Evolutionary conservation across 2,113 vertebrate species (phyloP), one percentile per base, ranked within the genome.

Genomic region (Lates calcarifer): DNA sequence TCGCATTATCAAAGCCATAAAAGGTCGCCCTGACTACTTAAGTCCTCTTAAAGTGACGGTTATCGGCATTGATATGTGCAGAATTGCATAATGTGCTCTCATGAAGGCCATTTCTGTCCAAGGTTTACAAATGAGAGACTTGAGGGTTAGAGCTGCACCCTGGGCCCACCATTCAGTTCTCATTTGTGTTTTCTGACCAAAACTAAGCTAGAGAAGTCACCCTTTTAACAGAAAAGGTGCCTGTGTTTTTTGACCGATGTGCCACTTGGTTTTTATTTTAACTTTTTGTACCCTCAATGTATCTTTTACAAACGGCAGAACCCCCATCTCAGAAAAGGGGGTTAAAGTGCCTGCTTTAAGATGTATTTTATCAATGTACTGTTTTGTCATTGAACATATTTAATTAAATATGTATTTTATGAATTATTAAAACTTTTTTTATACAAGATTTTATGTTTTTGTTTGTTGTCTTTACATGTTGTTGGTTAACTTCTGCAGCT

Each of bases 381-480:
- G 88, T 87, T 92, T 85, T 86, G 67, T 91, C 37, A 53, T 83
- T 92, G 65, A 91, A 83, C 80, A 89, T 93, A 93, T 94, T 93
- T 92, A 94, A 87, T 93, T 92, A 93, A 87, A 89, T 93, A 80
- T 91, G 91, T 92, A 92, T 94, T 94, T 94, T 94, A 92, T 91
- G 79, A 63, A 85, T 69, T 93, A 94, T 91, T 93, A 94, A 94
- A 94, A 76, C 37, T 68, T 86, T 68, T 86, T 94, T 94, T 94
- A 93, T 93, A 94, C 74, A 79, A 53, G 12, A 41, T 76, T 45
- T 64, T 56, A 29, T 71, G 29, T n/a, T n/a, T 47, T 29, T 82
- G 43, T 22, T 41, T 45, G 39, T 41, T 45, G 39, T 26, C 20
- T 63, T 7, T 60, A 26, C 26, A 12, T 66, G 17, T 70, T 74